Percentiles rank a stretch among this genome's conserved stretches.
phyloP scores from a whole-genome alignment of 2,888 invertebrate species.

The Drosophila fulvimacula region DNA sequence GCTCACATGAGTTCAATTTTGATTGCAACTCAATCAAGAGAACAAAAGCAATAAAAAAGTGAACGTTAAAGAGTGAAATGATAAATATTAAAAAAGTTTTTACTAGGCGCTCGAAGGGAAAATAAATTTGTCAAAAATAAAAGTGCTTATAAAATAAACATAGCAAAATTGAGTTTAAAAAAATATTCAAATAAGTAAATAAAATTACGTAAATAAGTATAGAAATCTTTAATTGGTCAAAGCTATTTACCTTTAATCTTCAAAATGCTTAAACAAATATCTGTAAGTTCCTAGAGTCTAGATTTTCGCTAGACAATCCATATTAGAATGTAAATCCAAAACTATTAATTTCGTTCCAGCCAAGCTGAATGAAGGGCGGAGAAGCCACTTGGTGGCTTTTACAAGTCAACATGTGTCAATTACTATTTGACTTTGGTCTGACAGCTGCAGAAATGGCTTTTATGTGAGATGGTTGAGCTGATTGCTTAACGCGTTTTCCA shows the following conservation, averaged over 20 bases:
- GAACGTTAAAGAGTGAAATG: not conserved
- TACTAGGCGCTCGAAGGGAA: not conserved
- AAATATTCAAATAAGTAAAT: too few relatives aligned
- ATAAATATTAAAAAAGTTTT: not conserved
- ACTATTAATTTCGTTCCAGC: slow-evolving; percentile 36
- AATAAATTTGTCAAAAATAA: not conserved
- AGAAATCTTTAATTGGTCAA: not conserved
- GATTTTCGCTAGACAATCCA: not conserved
- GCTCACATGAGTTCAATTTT: not conserved
- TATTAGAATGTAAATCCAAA: not conserved
- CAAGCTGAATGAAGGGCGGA: not conserved
- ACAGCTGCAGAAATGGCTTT: slow-evolving; percentile 66
- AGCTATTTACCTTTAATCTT: not conserved
- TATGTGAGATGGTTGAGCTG: slow-evolving; percentile 12
- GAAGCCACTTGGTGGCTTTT: slow-evolving; percentile 31
- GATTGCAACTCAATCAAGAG: not conserved
- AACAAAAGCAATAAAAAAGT: not conserved
- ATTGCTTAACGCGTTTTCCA: not conserved
- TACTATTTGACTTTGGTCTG: slow-evolving; percentile 70
- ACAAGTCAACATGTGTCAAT: slow-evolving; percentile 73
- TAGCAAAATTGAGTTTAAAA: too few relatives aligned
- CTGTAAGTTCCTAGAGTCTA: not conserved
- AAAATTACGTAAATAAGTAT: not conserved
- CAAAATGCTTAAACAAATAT: not conserved
- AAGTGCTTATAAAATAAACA: not conserved